Conservation (phyloP, 2,113 vertebrate genomes). For the Pluvianellus socialis region DNA sequence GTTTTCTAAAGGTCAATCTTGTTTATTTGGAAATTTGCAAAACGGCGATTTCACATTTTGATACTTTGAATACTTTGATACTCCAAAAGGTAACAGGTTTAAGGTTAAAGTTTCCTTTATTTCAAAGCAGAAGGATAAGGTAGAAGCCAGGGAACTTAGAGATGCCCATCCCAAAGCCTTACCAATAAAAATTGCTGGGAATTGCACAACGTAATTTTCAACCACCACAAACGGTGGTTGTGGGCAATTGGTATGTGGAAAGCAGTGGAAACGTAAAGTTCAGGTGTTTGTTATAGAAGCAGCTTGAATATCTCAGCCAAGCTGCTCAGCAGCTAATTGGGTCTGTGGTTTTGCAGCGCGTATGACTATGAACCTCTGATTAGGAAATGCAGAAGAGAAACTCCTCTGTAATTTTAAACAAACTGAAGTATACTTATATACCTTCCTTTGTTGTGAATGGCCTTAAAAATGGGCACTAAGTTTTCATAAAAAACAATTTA, state of each 20-base stretch:
- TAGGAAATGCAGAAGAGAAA: neutral
- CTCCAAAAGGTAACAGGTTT: neutral
- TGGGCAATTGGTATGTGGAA: neutral
- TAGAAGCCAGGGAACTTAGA: neutral
- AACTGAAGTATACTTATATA: neutral
- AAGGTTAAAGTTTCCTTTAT: neutral
- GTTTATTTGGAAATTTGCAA: neutral
- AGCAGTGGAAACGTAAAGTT: neutral
- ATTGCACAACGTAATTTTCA: neutral
- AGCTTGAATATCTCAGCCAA: neutral
- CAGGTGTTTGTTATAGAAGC: neutral
- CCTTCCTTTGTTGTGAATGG: neutral
- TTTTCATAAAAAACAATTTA: neutral
- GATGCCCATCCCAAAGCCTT: neutral
- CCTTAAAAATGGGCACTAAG: neutral
- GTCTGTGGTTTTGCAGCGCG: neutral
- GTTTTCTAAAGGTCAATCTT: neutral
- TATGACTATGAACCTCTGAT: neutral
- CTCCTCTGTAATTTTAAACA: neutral
- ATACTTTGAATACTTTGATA: too few species aligned
- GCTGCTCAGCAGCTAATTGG: neutral
- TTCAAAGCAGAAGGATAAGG: neutral
- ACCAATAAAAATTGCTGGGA: neutral
- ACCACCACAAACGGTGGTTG: neutral
- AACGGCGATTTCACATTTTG: neutral